Percentiles rank a stretch among this genome's conserved stretches.
Conservation (phyloP, 2,888 invertebrate species). For the Ochropacha duplaris region DNA sequence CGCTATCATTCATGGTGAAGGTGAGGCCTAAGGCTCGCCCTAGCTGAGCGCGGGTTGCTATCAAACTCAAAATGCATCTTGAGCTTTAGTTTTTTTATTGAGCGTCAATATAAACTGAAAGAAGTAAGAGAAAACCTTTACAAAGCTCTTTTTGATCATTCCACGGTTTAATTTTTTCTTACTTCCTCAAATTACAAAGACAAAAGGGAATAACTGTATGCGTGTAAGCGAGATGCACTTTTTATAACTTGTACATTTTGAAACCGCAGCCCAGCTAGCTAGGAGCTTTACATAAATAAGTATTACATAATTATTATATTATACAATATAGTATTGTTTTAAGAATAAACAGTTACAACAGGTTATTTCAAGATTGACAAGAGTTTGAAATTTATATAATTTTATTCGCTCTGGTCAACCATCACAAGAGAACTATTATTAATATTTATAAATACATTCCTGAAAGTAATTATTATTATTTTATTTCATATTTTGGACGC, state of each 20-base stretch:
- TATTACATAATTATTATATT: not conserved
- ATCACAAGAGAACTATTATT: conserved; percentile 40
- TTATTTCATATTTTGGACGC: conserved; percentile 41
- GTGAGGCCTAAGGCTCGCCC: not conserved
- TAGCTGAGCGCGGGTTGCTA: not conserved
- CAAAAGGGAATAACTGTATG: too few species aligned
- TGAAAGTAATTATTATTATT: conserved; percentile 2
- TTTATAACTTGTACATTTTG: not conserved
- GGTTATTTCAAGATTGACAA: conserved; percentile 39
- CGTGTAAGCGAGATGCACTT: not conserved
- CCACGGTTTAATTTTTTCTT: too few species aligned
- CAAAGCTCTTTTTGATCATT: too few species aligned
- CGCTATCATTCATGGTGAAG: not conserved
- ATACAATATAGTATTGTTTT: not conserved
- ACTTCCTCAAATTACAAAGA: too few species aligned
- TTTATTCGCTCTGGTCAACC: conserved; percentile 47
- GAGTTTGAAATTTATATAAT: conserved; percentile 18
- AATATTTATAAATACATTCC: not conserved
- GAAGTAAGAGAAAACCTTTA: too few species aligned
- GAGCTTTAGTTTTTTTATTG: not conserved
- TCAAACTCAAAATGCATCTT: not conserved
- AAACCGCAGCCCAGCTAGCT: not conserved
- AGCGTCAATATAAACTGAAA: too few species aligned
- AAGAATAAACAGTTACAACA: not conserved
- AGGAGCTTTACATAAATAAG: not conserved